Evolutionary conservation across 2,113 vertebrate species (phyloP).

Genomic region (Gymnobelideus leadbeateri): DNA sequence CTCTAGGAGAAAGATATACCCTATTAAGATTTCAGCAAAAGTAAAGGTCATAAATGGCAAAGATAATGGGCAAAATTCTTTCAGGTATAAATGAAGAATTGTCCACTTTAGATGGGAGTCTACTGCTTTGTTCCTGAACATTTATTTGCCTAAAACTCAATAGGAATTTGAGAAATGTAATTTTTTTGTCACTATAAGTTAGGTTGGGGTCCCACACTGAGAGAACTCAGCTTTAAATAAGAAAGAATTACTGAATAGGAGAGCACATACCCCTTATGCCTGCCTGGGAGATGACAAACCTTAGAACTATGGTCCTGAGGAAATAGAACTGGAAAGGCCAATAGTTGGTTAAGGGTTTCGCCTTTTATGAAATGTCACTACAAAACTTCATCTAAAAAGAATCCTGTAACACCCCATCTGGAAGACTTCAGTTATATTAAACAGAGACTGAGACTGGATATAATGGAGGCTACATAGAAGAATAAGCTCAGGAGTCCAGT

Average conservation of each 20-base stretch:
- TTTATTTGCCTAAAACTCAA: neutral
- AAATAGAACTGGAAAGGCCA: neutral
- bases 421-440: neutral
- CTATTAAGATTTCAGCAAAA: neutral
- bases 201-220: neutral
- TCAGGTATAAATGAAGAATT: neutral
- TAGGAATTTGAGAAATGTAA: neutral
- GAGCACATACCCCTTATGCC: neutral
- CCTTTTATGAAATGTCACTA: neutral
- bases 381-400: neutral
- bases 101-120: neutral
- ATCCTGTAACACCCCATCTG: neutral
- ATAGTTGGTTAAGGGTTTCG: neutral
- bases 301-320: neutral
- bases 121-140: neutral
- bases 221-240: neutral
- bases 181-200: neutral
- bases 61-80: neutral
- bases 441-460: neutral
- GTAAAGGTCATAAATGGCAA: neutral
- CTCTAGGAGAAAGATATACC: neutral
- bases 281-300: neutral
- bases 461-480: neutral
- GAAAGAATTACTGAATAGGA: neutral
- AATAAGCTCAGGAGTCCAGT: neutral